Base-by-base conservation (phyloP, 2,797 vertebrate species). In the Pipistrellus kuhlii region DNA sequence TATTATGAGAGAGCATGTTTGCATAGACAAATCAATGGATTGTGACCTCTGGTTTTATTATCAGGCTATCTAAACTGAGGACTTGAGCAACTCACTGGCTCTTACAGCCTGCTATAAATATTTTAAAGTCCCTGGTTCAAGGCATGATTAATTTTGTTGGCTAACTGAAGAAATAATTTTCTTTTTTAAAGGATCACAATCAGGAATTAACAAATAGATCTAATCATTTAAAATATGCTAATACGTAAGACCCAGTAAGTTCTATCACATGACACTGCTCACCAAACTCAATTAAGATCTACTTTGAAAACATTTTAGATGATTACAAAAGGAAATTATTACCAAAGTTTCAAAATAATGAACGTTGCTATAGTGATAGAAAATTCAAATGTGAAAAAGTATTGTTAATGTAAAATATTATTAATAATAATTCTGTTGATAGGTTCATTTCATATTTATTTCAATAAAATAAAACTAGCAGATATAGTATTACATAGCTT, bases 281-380 rank as follows among this genome's bases (percentile, higher is more conserved):
- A 80, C 27, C 15, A 86, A 90, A 88, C 9, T 93, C 64, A 92
- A 69, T 76, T 93, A 87, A 86, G 25, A 89, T 69, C 51, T 91
- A 75, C 15, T 71, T 46, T 90, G 48, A 83, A 97, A 93, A 93
- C 21, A 88, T 27, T 86, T 82, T 35, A 88, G 71, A 55, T 76
- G 6, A 64, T 94, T 89, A 51, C 18, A 76, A 88, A 90, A 88
- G 23, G 23, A 13, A 80, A 66, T 88, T 82, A 71, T 85, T 73
- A 84, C 32, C 35, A 71, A 85, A 92, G 12, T 57, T 89, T 38
- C 81, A 69, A 55, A 18, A 62, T 62, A 88, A 77, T 86, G 80
- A 91, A 86, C 1, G 32, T 51, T 78, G 27, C 46, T 83, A 62
- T 25, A 93, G 23, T 8, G 21, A 69, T 25, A 78, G 62, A 20